phyloP scores from a whole-genome alignment of 1,140 invertebrate species.

The Drosophila pandora region DNA sequence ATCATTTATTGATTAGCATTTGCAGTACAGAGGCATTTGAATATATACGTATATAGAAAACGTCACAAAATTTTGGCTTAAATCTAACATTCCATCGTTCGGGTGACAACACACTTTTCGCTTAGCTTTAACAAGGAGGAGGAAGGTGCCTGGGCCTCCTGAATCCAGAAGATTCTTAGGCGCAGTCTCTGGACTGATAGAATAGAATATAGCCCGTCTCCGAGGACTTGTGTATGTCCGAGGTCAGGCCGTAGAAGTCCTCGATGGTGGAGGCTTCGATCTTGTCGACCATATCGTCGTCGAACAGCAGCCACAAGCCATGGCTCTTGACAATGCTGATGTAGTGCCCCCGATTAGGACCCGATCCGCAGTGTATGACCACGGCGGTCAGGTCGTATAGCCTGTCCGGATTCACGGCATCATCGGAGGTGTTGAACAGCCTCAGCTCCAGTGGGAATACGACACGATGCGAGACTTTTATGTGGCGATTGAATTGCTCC shows the following conservation, averaged over 20 bases:
- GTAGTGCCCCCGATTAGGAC: conserved; percentile 99
- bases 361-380: conserved; percentile 99
- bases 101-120: conserved; percentile 13
- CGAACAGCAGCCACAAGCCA: conserved; percentile 99
- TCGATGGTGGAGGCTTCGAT: conserved; percentile 99
- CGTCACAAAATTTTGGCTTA: conserved; percentile 50
- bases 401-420: conserved; percentile 98
- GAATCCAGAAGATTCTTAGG: conserved; percentile 11
- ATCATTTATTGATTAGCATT: conserved; percentile 31
- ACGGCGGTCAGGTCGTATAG: conserved; percentile 99
- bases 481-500: conserved; percentile 99
- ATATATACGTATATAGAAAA: conserved; percentile 23
- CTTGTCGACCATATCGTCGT: conserved; percentile 99
- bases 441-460: conserved; percentile 99
- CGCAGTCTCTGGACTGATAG: conserved; percentile 96
- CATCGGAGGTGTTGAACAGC: conserved; percentile 99
- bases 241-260: conserved; percentile 99
- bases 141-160: not conserved
- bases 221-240: conserved; percentile 98
- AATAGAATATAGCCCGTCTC: conserved; percentile 99
- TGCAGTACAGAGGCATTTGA: conserved; percentile 16
- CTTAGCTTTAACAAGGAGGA: conserved; percentile 5
- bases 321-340: conserved; percentile 99
- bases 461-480: conserved; percentile 99
- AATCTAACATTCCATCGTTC: conserved; percentile 16